phyloP scores from a whole-genome alignment of 1,140 invertebrate species.

The Musca vetustissima region DNA sequence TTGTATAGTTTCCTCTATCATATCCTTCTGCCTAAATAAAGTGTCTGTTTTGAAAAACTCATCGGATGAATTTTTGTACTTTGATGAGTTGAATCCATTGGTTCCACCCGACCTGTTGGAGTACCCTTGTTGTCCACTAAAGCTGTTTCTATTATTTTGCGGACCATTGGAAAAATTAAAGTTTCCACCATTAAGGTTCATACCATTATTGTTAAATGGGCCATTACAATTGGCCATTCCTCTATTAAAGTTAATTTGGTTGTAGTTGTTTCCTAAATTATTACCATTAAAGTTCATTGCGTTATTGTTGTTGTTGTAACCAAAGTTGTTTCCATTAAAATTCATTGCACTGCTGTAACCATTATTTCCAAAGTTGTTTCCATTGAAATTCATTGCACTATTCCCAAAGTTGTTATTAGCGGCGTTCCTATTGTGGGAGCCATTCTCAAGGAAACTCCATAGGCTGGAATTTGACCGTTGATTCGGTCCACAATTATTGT shows the following conservation, averaged over 20 bases:
- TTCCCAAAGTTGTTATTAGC: too few species aligned
- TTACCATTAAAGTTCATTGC: background rate
- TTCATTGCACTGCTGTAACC: background rate
- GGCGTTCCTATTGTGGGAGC: background rate
- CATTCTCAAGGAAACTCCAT: too few species aligned
- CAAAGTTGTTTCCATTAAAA: background rate
- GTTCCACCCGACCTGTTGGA: too few species aligned
- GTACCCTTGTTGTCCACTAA: too few species aligned
- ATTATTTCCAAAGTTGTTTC: too few species aligned
- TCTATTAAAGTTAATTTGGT: background rate
- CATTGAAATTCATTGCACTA: background rate
- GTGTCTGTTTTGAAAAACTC: too few species aligned
- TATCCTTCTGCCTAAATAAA: conserved; percentile 1
- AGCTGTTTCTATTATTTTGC: too few species aligned
- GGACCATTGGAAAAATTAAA: background rate
- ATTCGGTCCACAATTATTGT: too few species aligned
- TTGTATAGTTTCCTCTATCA: background rate
- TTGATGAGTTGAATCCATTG: too few species aligned
- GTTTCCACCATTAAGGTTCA: too few species aligned
- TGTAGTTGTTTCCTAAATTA: too few species aligned
- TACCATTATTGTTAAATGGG: background rate
- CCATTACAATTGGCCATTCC: background rate
- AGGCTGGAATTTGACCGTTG: too few species aligned
- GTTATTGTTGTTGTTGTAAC: background rate
- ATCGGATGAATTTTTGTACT: background rate